Percentiles rank a stretch among this genome's conserved stretches.
These are phyloP conservation scores for Heliconius melpomene DNA, from an alignment of 1,140 invertebrate genomes.

Conservation along the genomic window DNA sequence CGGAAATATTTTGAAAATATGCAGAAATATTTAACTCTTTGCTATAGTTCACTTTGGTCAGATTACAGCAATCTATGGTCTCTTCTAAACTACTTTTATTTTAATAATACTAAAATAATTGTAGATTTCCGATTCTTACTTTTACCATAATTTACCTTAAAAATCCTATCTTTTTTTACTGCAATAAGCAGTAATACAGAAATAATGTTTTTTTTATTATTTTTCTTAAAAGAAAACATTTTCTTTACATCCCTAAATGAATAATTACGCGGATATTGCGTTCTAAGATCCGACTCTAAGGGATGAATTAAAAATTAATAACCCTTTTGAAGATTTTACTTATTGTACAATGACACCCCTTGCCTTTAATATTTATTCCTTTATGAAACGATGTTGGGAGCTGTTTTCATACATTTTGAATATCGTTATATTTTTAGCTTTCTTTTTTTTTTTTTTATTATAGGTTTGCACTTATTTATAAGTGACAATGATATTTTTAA, in stretches of 20 bases:
- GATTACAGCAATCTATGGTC: too few species aligned
- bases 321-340: neutral
- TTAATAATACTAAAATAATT: too few species aligned
- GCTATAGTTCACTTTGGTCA: too few species aligned
- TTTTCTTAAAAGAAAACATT: neutral
- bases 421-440: neutral
- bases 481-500: too few species aligned
- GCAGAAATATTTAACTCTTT: too few species aligned
- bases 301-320: conserved; percentile 11
- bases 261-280: neutral
- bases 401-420: conserved; percentile 6
- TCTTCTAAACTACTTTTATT: too few species aligned
- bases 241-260: neutral
- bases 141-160: too few species aligned
- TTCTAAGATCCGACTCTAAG: neutral
- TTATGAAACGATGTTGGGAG: neutral
- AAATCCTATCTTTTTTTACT: too few species aligned
- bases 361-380: neutral
- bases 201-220: neutral
- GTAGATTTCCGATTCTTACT: too few species aligned
- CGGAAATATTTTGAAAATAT: neutral
- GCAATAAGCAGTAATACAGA: neutral
- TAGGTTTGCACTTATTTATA: too few species aligned
- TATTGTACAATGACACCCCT: neutral
- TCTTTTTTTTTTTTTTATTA: neutral